These are phyloP conservation scores for Sorex maritimensis DNA, from an alignment of 2,797 vertebrate genomes.

Conservation along the genomic window DNA sequence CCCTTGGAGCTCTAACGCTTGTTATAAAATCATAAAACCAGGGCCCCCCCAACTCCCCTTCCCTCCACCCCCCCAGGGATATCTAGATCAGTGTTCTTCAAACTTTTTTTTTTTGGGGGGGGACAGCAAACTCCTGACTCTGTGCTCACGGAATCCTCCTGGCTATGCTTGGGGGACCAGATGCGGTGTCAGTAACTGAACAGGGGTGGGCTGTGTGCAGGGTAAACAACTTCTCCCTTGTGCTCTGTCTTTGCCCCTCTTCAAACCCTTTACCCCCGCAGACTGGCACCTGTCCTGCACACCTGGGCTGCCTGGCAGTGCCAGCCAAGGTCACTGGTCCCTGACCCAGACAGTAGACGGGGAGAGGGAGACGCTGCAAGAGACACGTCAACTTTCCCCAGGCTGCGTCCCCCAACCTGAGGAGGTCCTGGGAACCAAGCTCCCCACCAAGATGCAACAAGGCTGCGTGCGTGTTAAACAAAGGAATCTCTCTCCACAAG, in stretches of 20 bases:
- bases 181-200: no score
- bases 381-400: neutral
- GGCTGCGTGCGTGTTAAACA: neutral
- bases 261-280: no score
- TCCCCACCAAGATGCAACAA: neutral
- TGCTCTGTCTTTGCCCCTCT: no score
- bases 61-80: neutral
- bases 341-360: neutral
- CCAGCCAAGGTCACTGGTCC: no score
- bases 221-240: no score
- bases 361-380: constrained; percentile 26
- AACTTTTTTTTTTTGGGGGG: no score
- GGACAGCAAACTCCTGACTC: no score
- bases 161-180: no score
- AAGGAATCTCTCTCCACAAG: neutral
- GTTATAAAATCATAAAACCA: neutral
- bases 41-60: neutral
- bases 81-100: neutral
- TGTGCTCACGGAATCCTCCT: no score
- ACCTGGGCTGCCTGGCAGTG: no score
- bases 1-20: neutral
- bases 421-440: constrained; percentile 41
- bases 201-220: no score
- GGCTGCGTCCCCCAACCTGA: neutral
- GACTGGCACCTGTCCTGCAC: no score